phyloP scores from a whole-genome alignment of 2,797 vertebrate genomes.

The Poeciliopsis gracilis region DNA sequence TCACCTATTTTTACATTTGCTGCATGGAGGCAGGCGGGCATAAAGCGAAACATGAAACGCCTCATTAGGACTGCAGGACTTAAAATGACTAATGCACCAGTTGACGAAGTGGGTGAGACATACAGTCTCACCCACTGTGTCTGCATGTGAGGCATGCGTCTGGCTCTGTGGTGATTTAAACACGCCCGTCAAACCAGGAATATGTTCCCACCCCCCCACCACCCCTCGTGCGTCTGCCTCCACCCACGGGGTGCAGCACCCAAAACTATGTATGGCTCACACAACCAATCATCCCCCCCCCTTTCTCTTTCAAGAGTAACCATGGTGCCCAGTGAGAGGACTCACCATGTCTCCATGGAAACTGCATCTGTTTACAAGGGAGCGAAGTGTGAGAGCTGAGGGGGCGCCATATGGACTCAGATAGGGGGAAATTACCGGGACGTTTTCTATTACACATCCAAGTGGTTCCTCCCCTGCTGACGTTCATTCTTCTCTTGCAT shows the following conservation, averaged over 20 bases:
- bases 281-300: conserved; percentile 67
- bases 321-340: conserved; percentile 82
- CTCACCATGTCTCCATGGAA: conserved; percentile 82
- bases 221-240: conserved; percentile 48
- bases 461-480: conserved; percentile 3
- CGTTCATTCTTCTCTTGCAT: conserved; percentile 31
- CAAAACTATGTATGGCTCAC: conserved; percentile 54
- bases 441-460: conserved; percentile 7
- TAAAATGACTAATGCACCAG: conserved; percentile 72
- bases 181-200: conserved; percentile 74
- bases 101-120: conserved; percentile 76
- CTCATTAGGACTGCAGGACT: conserved; percentile 58
- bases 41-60: conserved; percentile 36
- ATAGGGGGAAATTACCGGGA: conserved; percentile 26
- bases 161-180: conserved; percentile 70
- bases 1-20: conserved; percentile 47
- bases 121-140: conserved; percentile 75
- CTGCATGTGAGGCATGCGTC: conserved; percentile 60
- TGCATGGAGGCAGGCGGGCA: conserved; percentile 20
- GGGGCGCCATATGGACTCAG: conserved; percentile 36
- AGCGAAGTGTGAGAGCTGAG: conserved; percentile 54
- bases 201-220: conserved; percentile 45
- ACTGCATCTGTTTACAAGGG: conserved; percentile 89
- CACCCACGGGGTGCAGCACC: conserved; percentile 58
- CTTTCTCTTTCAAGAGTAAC: conserved; percentile 79